phyloP scores from a whole-genome alignment of 2,888 invertebrate species.

The Sinotaia quadrata region DNA sequence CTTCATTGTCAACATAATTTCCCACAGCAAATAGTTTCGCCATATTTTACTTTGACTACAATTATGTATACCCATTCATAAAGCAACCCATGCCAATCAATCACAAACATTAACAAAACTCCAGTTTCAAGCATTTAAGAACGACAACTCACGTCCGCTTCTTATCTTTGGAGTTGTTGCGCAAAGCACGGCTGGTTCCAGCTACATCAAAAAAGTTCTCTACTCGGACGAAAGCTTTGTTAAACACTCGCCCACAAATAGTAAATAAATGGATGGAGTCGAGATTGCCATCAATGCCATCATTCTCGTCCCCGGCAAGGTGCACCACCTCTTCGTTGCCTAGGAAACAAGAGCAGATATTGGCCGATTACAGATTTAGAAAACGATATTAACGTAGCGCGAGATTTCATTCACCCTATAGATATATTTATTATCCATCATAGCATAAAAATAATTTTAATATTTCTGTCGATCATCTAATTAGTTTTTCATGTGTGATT shows the following conservation, averaged over 20 bases:
- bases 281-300: constrained; percentile 32
- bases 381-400: too few species aligned
- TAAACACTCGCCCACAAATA: constrained; percentile 36
- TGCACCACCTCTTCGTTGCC: constrained; percentile 41
- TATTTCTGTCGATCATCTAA: too few species aligned
- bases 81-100: neutral
- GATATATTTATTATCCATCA: too few species aligned
- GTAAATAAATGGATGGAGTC: constrained; percentile 35
- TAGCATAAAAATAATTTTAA: too few species aligned
- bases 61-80: too few species aligned
- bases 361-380: too few species aligned
- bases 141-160: constrained; percentile 35
- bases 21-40: too few species aligned
- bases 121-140: neutral
- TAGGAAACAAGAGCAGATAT: constrained; percentile 21
- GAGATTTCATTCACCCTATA: too few species aligned
- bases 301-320: constrained; percentile 43
- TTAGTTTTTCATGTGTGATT: too few species aligned
- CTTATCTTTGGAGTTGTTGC: constrained; percentile 41
- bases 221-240: constrained; percentile 42
- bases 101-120: too few species aligned
- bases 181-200: constrained; percentile 31
- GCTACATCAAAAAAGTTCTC: constrained; percentile 42
- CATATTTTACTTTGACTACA: too few species aligned
- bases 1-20: too few species aligned